Evolutionary conservation across 2,113 vertebrate species (phyloP), one percentile per base, ranked within the genome.

Genomic region (Menidia beryllina): DNA sequence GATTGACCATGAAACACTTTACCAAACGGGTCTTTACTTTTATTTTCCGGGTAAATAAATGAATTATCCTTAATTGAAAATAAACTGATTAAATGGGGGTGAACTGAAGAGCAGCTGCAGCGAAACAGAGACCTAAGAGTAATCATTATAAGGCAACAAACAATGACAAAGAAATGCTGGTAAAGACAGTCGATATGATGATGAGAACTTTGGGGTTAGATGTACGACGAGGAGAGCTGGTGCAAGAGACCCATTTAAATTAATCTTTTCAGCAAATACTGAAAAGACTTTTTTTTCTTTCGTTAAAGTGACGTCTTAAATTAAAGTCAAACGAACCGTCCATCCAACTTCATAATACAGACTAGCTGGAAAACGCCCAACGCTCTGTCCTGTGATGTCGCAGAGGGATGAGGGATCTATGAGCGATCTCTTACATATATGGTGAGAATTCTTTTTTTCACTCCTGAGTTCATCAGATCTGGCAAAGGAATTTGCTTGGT

Each of bases 91-190:
- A 59, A 78, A 57, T 68, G 0, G 4, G 58, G 58, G 59, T 43
- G 51, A 81, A 60, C 82, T 80, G 77, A 85, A 82, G 77, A 88
- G 77, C 72, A 75, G 86, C 84, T 78, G 82, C 86, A 85, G 81
- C 69, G 58, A 81, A 85, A 83, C 61, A 69, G 56, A 83, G 64
- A 84, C 85, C 79, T 69, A 74, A 89, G 81, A 80, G 79, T 81
- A 85, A 73, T 72, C 78, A 75, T 26, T 60, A 85, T 92, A 81
- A 94, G 89, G 91, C 91, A 93, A 94, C 88, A 85, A 91, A 93
- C 84, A 52, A 91, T 84, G 41, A 86, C 88, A 91, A 85, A 79
- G 71, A 86, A 84, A 84, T 77, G 79, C 84, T 90, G 86, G 84
- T 83, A 79, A 85, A 82, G 83, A 91, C 88, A 87, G 88, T 87